Base-by-base conservation (phyloP, 1,140 invertebrate species). In the Choristoneura fumiferana region DNA sequence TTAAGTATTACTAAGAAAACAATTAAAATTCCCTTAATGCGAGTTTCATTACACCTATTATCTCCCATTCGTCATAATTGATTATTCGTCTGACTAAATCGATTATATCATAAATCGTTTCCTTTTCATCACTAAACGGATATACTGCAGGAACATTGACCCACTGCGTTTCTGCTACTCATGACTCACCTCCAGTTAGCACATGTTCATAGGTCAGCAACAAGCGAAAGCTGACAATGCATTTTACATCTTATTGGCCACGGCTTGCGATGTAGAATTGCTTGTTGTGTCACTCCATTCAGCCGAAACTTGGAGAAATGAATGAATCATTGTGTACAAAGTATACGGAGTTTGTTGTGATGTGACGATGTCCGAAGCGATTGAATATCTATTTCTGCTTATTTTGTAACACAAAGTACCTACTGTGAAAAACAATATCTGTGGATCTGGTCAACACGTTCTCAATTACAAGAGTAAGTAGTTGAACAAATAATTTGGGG, bases 271-370 rank as follows among this genome's bases (percentile, higher is more conserved):
- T 9, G 33, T 13, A 1, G 8, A n/a, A 54, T 17, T 8, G 18
- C 13, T 43, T 34, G 22, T 14, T 39, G 4, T 14, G 18, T 56
- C 22, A 17, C 58, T 54, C 58, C 54, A 62, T 57, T 37, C n/a
- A 58, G 52, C n/a, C 33, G 17, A 43, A 45, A 35, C 36, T 36
- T 14, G 15, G 56, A 58, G 65, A 67, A 61, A 67, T 61, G 53
- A 63, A 67, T 67, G 60, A 66, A 54, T 62, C 64, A 66, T 58
- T 39, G 58, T 15, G 12, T 38, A 54, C 54, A 53, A 39, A 38
- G 52, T 57, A 54, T 58, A 55, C 38, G 18, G 22, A 29, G 22
- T 2, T 29, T 29, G 22, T 29, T 29, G 2, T n/a, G n/a, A n/a
- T n/a, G n/a, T n/a, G 2, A 29, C 22, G 22, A 29, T 29, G 22